phyloP scores from a whole-genome alignment of 2,888 invertebrate genomes.

The Mythimna lalbum region DNA sequence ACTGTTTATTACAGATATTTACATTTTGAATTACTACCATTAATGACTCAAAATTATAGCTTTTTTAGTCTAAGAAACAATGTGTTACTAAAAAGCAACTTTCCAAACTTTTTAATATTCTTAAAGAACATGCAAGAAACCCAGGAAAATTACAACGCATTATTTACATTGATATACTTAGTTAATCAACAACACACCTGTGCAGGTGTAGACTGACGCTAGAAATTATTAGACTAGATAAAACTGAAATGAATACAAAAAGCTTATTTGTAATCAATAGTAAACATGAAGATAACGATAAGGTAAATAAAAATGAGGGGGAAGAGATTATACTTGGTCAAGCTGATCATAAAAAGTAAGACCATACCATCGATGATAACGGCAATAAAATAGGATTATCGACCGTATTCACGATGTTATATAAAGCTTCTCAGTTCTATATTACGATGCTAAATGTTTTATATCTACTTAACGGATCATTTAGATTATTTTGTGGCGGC shows the following conservation, averaged over 20 bases:
- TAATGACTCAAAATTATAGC: constrained; percentile 40
- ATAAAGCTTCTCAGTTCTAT: constrained; percentile 48
- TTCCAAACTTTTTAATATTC: constrained; percentile 38
- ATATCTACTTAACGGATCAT: constrained; percentile 54
- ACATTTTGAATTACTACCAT: constrained; percentile 37
- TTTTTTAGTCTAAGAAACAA: constrained; percentile 4
- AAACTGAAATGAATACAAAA: constrained; percentile 23
- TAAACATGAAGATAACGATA: constrained; percentile 15
- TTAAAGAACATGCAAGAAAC: constrained; percentile 25
- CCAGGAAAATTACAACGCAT: constrained; percentile 58
- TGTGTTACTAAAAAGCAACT: constrained; percentile 19
- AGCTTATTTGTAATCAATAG: constrained; percentile 26
- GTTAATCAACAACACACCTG: constrained; percentile 48
- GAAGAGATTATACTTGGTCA: constrained; percentile 25
- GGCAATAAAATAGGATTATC: constrained; percentile 51
- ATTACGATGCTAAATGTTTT: constrained; percentile 59
- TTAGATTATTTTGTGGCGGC: constrained; percentile 53
- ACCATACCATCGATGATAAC: constrained; percentile 19
- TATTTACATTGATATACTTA: constrained; percentile 54
- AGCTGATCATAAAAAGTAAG: constrained; percentile 45
- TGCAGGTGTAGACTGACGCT: constrained; percentile 45
- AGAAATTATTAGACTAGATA: constrained; percentile 48
- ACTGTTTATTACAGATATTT: constrained; percentile 39
- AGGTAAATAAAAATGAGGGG: constrained; percentile 25
- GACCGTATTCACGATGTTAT: constrained; percentile 26